Evolutionary conservation across 2,888 invertebrate species (phyloP), one percentile per base, ranked within the genome.

Genomic region (Odontothrips loti): DNA sequence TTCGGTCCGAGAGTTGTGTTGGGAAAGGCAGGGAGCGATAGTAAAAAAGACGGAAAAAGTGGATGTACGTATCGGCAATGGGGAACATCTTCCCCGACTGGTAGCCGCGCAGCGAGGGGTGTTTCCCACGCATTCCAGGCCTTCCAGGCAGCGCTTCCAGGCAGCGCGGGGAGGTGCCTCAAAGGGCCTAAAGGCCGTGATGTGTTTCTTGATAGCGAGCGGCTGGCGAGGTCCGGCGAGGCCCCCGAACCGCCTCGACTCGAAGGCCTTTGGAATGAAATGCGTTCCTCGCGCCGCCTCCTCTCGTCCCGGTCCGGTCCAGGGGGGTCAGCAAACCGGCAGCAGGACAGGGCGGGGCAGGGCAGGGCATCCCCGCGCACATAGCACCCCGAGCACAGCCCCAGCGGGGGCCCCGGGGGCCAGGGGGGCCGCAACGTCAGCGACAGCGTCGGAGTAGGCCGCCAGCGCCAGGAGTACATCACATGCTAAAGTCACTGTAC

Each of bases 111-210:
- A 17, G 15, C 12, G 68, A 75, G 68, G 68, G 68, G 23, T 75
- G 68, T 75, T 68, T 75, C 68, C 68, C 68, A 75, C 68, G 68
- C 23, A 75, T 75, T 75, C 68, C 68, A 27, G 23, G 68, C 51
- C 51, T 51, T 12, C 15, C 51, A 12, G 51, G 51, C 23, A 68
- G 68, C n/a, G 23, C 23, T n/a, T n/a, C n/a, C n/a, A 17, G 63
- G 63, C 23, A 68, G 68, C n/a, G 23, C 23, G 23, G 68, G 68
- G 68, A 23, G 12, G 68, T 12, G 34, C 8, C 23, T 75, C 68
- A 75, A 75, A 75, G 68, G 68, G 68, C 68, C 20, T 9, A 17
- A 20, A 58, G 17, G 68, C 23, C 68, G 68, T 75, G 68, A 75
- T 75, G 68, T 75, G 68, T 75, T 75, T 75, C 68, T 27, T 27